phyloP scores from a whole-genome alignment of 2,888 invertebrate genomes.

The Cheilosia vernalis region DNA sequence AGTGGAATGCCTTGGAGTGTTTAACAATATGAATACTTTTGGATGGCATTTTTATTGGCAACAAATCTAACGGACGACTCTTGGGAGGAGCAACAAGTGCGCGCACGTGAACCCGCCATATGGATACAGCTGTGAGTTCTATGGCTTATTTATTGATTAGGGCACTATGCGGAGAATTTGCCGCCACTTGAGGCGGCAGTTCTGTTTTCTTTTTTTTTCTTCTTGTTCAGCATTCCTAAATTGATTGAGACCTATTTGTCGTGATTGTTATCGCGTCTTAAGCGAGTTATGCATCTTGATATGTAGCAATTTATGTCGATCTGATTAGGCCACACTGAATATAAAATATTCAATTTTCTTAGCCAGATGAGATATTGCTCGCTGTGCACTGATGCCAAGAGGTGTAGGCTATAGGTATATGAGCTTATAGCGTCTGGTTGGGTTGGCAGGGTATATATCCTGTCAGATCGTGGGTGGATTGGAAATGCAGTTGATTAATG shows the following conservation, averaged over 20 bases:
- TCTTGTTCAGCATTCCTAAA: background rate
- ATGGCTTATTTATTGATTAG: slow-evolving; percentile 46
- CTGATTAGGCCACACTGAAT: slow-evolving; percentile 55
- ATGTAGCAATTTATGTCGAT: slow-evolving; percentile 63
- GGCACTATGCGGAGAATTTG: slow-evolving; percentile 5
- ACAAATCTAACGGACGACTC: slow-evolving; percentile 47
- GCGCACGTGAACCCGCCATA: slow-evolving; percentile 8
- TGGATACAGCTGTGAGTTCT: background rate
- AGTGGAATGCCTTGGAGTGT: slow-evolving; percentile 67
- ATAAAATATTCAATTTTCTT: slow-evolving; percentile 60
- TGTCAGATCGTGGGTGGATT: slow-evolving; percentile 69
- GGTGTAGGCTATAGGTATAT: background rate
- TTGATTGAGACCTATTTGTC: slow-evolving; percentile 60
- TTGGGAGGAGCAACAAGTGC: slow-evolving; percentile 1
- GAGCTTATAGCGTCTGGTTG: background rate
- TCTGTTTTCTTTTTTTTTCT: background rate
- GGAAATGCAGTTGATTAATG: slow-evolving; percentile 54
- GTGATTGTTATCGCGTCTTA: slow-evolving; percentile 62
- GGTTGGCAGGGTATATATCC: slow-evolving; percentile 14
- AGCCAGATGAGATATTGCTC: slow-evolving; percentile 30
- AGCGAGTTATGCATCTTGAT: slow-evolving; percentile 63
- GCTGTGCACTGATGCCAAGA: slow-evolving; percentile 24
- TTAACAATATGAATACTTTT: slow-evolving; percentile 58
- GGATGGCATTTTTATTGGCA: slow-evolving; percentile 62
- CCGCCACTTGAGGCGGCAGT: slow-evolving; percentile 28